These are phyloP conservation scores for Castor canadensis DNA, from an alignment of 2,113 vertebrate genomes.

Conservation along the genomic window DNA sequence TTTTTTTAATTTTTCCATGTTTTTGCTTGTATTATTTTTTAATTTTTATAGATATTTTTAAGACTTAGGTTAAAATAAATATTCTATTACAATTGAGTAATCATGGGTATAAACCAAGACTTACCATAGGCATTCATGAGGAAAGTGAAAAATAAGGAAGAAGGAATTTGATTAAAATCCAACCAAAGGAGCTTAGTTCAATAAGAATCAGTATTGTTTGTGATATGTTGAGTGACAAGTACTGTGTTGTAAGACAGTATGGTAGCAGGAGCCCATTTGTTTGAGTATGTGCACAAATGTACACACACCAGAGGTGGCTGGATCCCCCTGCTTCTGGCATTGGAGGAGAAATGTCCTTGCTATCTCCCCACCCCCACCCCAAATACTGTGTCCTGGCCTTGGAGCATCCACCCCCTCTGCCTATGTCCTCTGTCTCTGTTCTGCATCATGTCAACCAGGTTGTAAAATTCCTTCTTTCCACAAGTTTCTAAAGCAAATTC, in stretches of 20 bases:
- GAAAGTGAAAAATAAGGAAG: not conserved
- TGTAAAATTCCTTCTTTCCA: not conserved
- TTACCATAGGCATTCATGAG: not conserved
- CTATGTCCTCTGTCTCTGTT: not conserved
- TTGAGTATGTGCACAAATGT: not conserved
- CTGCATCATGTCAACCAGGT: not conserved
- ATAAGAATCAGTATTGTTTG: not conserved
- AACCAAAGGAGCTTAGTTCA: not conserved
- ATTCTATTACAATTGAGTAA: not conserved
- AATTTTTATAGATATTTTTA: not conserved
- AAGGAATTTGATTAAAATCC: not conserved
- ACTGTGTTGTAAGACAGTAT: not conserved
- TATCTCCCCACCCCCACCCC: not conserved
- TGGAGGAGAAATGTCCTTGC: not conserved
- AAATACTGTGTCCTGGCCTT: not conserved
- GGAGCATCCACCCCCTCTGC: not conserved
- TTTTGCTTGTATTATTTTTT: not conserved
- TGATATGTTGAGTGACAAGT: not conserved
- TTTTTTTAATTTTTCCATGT: not conserved
- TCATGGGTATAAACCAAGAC: not conserved
- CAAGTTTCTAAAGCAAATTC: not conserved
- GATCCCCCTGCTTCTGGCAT: not conserved
- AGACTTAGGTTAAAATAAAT: constrained; percentile 7
- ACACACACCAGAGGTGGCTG: not conserved
- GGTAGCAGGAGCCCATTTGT: not conserved